Evolutionary conservation across 2,113 vertebrate species (phyloP), one percentile per base, ranked within the genome.

Genomic region (Mustelus asterias): DNA sequence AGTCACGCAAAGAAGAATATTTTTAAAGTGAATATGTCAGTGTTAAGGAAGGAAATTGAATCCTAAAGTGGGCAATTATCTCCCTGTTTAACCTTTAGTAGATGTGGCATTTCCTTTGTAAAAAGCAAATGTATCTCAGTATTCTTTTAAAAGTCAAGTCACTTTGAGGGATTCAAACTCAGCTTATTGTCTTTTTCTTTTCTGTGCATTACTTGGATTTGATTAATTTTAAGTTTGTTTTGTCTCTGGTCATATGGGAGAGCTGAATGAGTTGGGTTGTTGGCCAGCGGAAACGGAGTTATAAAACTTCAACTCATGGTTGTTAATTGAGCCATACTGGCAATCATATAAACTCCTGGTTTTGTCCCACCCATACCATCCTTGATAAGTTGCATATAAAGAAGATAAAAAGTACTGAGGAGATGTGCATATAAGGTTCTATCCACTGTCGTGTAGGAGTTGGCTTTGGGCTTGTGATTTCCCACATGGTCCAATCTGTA

Each of bases 41-140:
- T 93, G 60, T 93, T 93, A 63, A 63, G 89, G 89, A 93, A 65
- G 60, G 89, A 93, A 93, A 93, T 93, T 37, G 65, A 93, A 93
- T 93, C 63, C 89, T 37, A 37, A 93, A 93, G 89, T 37, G 60
- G 58, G 60, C 60, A 65, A 63, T 93, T 93, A 93, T 93, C 60
- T 67, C 33, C 22, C 60, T 67, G 18, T 93, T 41, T 93, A 93
- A 93, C 89, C 60, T 93, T 93, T 37, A 33, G 60, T n/a, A 67
- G 65, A 65, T 89, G 86, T 89, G 86, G 29, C 26, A 89, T 22
- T 93, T 67, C 60, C 89, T 93, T 93, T 67, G 89, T 37, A 37
- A 93, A 93, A 93, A 20, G 58, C 58, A 65, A 92, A 18, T 20
- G 60, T 14, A 63, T n/a, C 37, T 63, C 29, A 92, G 88, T 92